These are phyloP conservation scores for Cherax destructor DNA, from an alignment of 1,140 invertebrate species.

Conservation along the genomic window DNA sequence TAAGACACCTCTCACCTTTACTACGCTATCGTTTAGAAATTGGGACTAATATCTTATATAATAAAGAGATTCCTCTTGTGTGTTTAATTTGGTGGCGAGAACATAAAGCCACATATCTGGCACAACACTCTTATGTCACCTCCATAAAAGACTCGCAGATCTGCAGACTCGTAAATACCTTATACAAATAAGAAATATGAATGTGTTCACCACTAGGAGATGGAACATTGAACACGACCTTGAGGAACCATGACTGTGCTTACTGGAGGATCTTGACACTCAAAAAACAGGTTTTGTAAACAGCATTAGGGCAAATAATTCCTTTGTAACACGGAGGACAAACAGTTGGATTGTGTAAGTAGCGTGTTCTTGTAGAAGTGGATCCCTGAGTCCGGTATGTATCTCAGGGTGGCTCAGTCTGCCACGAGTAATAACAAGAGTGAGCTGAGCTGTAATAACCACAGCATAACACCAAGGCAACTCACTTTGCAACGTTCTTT, in stretches of 20 bases:
- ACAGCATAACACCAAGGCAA: background rate
- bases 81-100: too few relatives aligned
- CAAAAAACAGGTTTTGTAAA: background rate
- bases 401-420: too few relatives aligned
- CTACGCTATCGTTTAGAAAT: too few relatives aligned
- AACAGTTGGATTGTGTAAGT: background rate
- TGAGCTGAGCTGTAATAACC: background rate
- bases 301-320: background rate
- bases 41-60: too few relatives aligned
- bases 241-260: background rate
- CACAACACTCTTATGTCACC: background rate
- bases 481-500: background rate
- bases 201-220: background rate
- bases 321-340: background rate
- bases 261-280: too few relatives aligned
- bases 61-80: too few relatives aligned
- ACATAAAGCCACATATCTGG: background rate
- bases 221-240: background rate
- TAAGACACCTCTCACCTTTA: too few relatives aligned
- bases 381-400: too few relatives aligned
- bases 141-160: background rate
- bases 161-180: background rate
- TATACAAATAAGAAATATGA: background rate
- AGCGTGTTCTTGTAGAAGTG: too few relatives aligned
- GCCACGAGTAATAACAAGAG: too few relatives aligned